phyloP scores from a whole-genome alignment of 2,888 invertebrate species.

The Callinectes sapidus region DNA sequence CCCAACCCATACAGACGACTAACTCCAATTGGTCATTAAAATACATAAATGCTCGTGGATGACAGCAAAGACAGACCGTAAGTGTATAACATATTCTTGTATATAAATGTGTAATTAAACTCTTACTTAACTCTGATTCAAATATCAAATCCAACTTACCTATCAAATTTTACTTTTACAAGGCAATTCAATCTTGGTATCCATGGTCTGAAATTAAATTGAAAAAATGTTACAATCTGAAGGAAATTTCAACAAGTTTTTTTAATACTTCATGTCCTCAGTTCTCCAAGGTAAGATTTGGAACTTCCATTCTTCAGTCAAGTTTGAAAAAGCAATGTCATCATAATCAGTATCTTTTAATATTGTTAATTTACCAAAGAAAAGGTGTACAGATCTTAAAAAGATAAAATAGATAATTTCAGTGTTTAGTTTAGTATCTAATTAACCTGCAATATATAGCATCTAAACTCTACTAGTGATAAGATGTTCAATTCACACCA shows the following conservation, averaged over 20 bases:
- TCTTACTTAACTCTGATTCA: neutral
- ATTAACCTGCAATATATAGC: no score
- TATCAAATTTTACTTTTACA: neutral
- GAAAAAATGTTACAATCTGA: neutral
- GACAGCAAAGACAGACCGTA: no score
- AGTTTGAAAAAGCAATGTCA: neutral
- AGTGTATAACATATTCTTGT: no score
- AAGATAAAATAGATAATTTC: neutral
- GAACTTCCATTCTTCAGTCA: neutral
- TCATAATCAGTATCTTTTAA: neutral
- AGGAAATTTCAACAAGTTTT: neutral
- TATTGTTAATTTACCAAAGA: neutral
- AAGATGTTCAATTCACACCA: no score
- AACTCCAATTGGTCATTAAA: no score
- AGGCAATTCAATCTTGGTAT: neutral
- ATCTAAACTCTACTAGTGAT: no score
- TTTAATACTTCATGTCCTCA: neutral
- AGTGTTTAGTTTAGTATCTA: no score
- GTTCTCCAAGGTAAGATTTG: slow-evolving; percentile 20
- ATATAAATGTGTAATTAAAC: no score
- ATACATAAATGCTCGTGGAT: no score
- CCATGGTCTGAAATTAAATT: neutral
- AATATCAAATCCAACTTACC: neutral
- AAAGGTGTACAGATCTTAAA: neutral
- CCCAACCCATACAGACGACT: no score